phyloP scores from a whole-genome alignment of 2,797 vertebrate species.

The Silurus lanzhouensis region DNA sequence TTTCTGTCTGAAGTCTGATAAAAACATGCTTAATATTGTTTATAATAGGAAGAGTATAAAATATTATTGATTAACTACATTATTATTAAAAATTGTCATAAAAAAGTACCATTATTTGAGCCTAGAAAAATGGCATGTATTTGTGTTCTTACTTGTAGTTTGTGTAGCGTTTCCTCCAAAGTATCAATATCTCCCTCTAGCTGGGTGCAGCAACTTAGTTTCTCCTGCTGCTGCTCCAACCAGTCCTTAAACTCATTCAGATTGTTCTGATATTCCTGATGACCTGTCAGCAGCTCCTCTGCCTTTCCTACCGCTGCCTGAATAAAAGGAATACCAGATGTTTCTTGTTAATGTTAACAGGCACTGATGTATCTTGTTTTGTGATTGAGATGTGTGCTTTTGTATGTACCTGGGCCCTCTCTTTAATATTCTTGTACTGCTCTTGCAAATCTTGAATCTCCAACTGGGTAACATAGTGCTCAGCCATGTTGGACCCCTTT shows the following conservation, averaged over 20 bases:
- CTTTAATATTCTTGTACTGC: conserved; percentile 82
- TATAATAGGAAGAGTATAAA: no score
- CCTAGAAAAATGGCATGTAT: not conserved
- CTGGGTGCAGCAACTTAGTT: conserved; percentile 78
- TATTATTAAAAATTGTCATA: not conserved
- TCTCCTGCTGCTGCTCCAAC: conserved; percentile 89
- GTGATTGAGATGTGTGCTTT: not conserved
- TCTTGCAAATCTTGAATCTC: conserved; percentile 92
- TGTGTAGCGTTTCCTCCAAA: conserved; percentile 80
- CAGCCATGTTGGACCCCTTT: conserved; percentile 89
- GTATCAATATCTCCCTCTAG: conserved; percentile 83
- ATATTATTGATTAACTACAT: not conserved
- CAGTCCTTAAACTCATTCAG: conserved; percentile 90
- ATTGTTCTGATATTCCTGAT: conserved; percentile 89
- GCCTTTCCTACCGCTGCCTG: conserved; percentile 85
- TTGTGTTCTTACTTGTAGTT: conserved; percentile 82
- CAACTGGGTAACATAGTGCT: conserved; percentile 87
- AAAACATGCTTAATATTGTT: not conserved
- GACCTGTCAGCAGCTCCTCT: conserved; percentile 84
- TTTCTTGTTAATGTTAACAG: not conserved
- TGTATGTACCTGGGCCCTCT: conserved; percentile 83
- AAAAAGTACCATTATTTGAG: not conserved
- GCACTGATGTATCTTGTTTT: not conserved
- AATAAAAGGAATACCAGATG: conserved; percentile 26
- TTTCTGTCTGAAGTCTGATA: not conserved